Base-by-base conservation (phyloP, 2,888 invertebrate genomes). In the Heteropelma amictum region DNA sequence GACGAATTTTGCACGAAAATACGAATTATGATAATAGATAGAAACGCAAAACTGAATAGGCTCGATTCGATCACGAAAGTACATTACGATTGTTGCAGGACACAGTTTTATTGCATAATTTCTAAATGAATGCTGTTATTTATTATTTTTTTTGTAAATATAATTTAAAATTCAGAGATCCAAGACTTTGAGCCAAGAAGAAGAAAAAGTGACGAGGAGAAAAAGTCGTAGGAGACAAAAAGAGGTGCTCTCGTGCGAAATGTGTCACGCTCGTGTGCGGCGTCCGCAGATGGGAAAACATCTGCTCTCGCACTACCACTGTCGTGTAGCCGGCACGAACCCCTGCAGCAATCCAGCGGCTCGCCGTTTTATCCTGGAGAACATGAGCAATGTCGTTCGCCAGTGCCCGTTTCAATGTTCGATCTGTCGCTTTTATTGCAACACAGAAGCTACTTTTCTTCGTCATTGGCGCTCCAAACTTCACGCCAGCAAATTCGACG, bases 361-460 rank as follows among this genome's bases (percentile, higher is more conserved):
- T 7, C 91, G 92, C 74, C 90, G 91, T 60, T 91, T 95, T 83
- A 93, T 97, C 60, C 90, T 96, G 30, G 93, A 93, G 61, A 94
- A 97, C 86, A 96, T 96, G 84, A 92, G 92, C 77, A 93, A 93
- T 71, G 93, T 97, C 76, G 94, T 96, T 4, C 91, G 93, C 71
- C 95, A 96, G 81, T 93, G 95, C 51, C 96, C 96, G 0, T 97
- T 94, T 85, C 97, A 96, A 88, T 97, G 97, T 85, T 93, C 93
- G 42, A 92, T 94, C 10, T 97, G 97, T 86, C 93, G 93, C 69
- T 97, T 95, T 89, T 97, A 95, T 87, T 95, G 95, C 80, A 96
- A 96, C 86, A 94, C 93, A 83, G 92, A 92, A 74, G 92, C 92
- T 58, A 92, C 91, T 64, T 95, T 94, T 83, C 90, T 94, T 83